phyloP scores from a whole-genome alignment of 2,113 vertebrate species.

The Brachypodius melanocephalos region DNA sequence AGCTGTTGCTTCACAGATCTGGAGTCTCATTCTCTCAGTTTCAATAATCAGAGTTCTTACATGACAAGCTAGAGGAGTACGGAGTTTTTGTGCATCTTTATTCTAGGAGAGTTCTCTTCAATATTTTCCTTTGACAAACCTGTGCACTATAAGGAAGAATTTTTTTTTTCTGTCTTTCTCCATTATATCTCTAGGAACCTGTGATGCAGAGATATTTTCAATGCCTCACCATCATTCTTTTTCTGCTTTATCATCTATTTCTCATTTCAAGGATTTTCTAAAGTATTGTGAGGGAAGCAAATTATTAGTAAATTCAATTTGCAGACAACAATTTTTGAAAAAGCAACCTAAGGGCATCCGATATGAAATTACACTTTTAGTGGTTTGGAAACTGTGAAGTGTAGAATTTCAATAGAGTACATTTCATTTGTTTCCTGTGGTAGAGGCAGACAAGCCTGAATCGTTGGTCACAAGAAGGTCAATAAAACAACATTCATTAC shows the following conservation, averaged over 20 bases:
- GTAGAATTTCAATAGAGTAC: background rate
- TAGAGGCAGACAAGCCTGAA: background rate
- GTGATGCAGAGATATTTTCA: background rate
- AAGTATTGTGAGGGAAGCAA: constrained; percentile 11
- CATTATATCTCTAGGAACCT: background rate
- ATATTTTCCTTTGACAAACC: background rate
- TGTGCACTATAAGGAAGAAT: background rate
- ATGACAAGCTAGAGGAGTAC: background rate
- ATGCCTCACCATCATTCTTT: background rate
- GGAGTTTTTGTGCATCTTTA: background rate
- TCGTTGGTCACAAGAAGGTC: constrained; percentile 30
- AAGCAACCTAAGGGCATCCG: background rate
- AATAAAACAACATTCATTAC: constrained; percentile 16
- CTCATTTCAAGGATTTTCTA: constrained; percentile 35
- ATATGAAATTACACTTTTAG: constrained; percentile 28
- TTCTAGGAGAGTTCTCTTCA: background rate
- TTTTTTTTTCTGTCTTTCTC: background rate
- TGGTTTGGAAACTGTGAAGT: background rate
- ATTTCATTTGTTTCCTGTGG: constrained; percentile 23
- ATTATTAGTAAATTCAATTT: constrained; percentile 56
- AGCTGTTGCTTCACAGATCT: background rate
- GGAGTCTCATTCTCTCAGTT: background rate
- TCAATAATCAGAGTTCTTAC: background rate
- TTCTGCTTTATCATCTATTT: constrained; percentile 33
- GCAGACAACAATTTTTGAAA: constrained; percentile 21